A percentile compares a stretch with the other conserved stretches of the same genome.
Evolutionary conservation across 2,797 vertebrate species (phyloP).

Genomic region (Tadarida brasiliensis): DNA sequence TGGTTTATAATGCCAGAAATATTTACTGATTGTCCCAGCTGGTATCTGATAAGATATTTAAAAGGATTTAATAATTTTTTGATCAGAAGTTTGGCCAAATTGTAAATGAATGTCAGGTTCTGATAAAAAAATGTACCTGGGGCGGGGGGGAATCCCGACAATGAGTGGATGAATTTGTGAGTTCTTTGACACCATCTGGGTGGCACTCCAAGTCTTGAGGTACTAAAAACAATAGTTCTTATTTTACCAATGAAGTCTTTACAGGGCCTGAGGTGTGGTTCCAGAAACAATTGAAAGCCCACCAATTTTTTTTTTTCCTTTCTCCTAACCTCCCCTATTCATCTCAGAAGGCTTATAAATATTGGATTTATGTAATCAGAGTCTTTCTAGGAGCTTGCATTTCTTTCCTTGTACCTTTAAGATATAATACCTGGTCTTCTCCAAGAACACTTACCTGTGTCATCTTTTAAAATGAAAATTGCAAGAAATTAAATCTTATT

Average conservation of each 20-base stretch:
- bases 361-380: neutral
- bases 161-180: neutral
- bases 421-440: neutral
- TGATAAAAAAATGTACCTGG: neutral
- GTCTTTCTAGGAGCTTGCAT: neutral
- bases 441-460: neutral
- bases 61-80: neutral
- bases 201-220: neutral
- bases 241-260: neutral
- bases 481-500: neutral
- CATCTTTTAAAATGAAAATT: neutral
- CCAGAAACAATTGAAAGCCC: neutral
- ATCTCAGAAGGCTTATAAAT: neutral
- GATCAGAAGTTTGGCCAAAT: neutral
- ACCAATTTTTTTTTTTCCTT: neutral
- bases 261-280: neutral
- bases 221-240: neutral
- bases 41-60: neutral
- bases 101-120: neutral
- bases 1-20: neutral
- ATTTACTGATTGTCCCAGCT: neutral
- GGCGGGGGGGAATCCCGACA: neutral
- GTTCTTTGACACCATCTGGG: neutral
- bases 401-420: neutral
- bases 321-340: neutral